Base-by-base conservation (phyloP, 2,113 vertebrate genomes). In the Chionomys nivalis region DNA sequence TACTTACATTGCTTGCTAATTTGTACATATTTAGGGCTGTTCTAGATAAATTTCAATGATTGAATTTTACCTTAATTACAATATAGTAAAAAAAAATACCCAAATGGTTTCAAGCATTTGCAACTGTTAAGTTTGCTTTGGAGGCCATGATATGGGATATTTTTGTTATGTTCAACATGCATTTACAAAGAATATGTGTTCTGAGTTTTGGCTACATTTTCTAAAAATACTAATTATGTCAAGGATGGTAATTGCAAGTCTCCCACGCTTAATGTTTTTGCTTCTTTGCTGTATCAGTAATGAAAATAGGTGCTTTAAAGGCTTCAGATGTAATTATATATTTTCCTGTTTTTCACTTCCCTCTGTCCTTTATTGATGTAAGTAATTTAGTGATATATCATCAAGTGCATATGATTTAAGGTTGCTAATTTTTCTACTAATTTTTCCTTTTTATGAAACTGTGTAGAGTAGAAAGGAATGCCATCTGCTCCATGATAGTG, bases 151-250 rank as follows among this genome's bases (percentile, higher is more conserved):
- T 77, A 10, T 33, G 31, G 28, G 70, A 44, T 91, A 55, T 77
- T 75, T 93, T 78, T 83, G 24, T 63, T 23, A 36, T 58, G n/a
- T 11, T 65, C 14, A 36, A 72, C 17, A 52, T 70, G 28, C 39
- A 87, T 31, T 72, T 82, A 61, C 58, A 93, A 94, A 76, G 21
- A 42, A 65, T 85, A 24, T 76, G 14, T 89, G n/a, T 63, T 87
- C 42, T 77, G 42, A 90, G 36, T 66, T 78, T 66, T 79, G 16
- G 7, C 61, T 42, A 23, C 39, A 47, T 7, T 36, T 77, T 93
- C 94, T 88, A 93, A 93, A 76, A 93, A 33, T 88, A 14, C 55
- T 26, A 68, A 44, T 68, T 91, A 39, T 77, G 24, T 70, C 42
- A 91, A 70, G 12, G 52, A 70, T 0, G 3, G 81, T 93, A 39